These are phyloP conservation scores for Channa maculata DNA, from an alignment of 2,113 vertebrate genomes.

Conservation along the genomic window DNA sequence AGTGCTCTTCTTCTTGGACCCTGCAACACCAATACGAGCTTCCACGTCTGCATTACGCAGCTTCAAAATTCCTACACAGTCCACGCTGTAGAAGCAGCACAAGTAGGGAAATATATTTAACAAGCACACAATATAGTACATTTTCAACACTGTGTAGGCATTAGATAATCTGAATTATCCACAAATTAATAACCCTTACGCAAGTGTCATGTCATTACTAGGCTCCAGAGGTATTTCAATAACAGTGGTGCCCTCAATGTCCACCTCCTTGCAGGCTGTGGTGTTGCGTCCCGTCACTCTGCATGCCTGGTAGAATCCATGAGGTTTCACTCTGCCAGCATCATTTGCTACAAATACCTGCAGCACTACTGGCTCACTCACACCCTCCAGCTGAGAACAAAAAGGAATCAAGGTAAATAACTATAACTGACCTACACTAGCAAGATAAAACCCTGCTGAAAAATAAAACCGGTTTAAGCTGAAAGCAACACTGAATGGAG, in stretches of 20 bases:
- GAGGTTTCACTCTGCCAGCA: slow-evolving; percentile 95
- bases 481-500: no score
- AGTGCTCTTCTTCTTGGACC: slow-evolving; percentile 99
- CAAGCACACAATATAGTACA: background rate
- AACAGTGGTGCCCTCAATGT: slow-evolving; percentile 97
- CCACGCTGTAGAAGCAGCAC: slow-evolving; percentile 85
- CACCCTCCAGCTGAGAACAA: slow-evolving; percentile 91
- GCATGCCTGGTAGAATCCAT: slow-evolving; percentile 99
- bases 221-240: slow-evolving; percentile 97
- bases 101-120: background rate
- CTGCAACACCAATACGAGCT: slow-evolving; percentile 96
- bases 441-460: background rate
- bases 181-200: slow-evolving; percentile 85
- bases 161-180: background rate
- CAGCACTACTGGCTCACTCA: slow-evolving; percentile 93
- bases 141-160: background rate
- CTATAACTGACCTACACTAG: background rate
- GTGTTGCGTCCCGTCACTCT: slow-evolving; percentile 97
- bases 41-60: slow-evolving; percentile 98
- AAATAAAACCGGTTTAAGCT: background rate
- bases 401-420: background rate
- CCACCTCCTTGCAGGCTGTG: slow-evolving; percentile 97
- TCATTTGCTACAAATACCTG: slow-evolving; percentile 99
- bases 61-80: slow-evolving; percentile 98
- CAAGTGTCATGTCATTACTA: slow-evolving; percentile 93